Percentiles rank a stretch among this genome's conserved stretches.
These are phyloP conservation scores for Julus scanicus DNA, from an alignment of 2,888 invertebrate genomes.

Conservation along the genomic window DNA sequence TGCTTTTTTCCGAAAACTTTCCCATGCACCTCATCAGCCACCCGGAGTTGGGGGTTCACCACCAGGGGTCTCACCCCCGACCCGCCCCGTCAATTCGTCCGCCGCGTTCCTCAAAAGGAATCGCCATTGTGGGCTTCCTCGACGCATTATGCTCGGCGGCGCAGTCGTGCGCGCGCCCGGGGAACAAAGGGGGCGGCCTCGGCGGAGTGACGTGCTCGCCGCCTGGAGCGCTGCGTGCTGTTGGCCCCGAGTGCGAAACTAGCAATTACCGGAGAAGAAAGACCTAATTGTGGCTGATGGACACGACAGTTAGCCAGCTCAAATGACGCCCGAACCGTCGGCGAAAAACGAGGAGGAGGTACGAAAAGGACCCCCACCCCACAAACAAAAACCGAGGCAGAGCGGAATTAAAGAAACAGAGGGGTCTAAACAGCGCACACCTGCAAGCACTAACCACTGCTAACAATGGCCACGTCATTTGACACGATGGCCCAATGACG, in stretches of 20 bases:
- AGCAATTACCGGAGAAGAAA: slow-evolving; percentile 35
- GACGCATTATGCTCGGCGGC: too few relatives aligned
- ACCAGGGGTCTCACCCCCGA: not conserved
- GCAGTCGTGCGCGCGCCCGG: too few relatives aligned
- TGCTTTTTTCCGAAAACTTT: not conserved
- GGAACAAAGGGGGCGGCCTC: not conserved
- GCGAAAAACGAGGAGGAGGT: not conserved
- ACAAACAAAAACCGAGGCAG: too few relatives aligned
- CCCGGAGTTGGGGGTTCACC: slow-evolving; percentile 14
- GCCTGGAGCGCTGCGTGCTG: not conserved
- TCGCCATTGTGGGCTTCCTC: too few relatives aligned
- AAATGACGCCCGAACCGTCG: slow-evolving; percentile 8
- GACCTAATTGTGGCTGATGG: slow-evolving; percentile 39
- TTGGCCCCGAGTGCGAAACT: slow-evolving; percentile 17
- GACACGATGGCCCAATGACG: slow-evolving; percentile 30
- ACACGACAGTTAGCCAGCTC: slow-evolving; percentile 35
- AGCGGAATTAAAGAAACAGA: not conserved
- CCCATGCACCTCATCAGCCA: slow-evolving; percentile 14
- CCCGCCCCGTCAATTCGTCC: slow-evolving; percentile 7
- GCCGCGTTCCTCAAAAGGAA: not conserved
- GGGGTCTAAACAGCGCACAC: not conserved
- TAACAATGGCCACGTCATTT: not conserved
- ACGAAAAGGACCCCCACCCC: too few relatives aligned
- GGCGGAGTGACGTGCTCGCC: not conserved
- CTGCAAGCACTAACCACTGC: slow-evolving; percentile 21